Evolutionary conservation across 2,113 vertebrate genomes (phyloP).

Genomic region (Oreotrochilus melanogaster): DNA sequence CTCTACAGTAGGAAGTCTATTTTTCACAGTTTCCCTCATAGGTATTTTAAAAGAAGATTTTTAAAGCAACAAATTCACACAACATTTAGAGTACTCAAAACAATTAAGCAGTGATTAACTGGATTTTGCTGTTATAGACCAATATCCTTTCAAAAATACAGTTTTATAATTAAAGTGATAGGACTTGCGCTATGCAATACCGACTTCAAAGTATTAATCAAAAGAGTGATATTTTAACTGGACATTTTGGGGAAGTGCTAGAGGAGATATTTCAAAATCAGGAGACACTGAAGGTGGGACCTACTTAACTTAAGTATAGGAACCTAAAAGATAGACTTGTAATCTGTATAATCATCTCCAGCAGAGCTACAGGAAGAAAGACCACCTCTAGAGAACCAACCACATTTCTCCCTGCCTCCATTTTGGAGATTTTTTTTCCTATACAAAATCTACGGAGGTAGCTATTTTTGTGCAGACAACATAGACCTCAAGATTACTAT

Average conservation of each 20-base stretch:
- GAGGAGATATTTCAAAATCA: neutral
- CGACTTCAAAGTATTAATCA: neutral
- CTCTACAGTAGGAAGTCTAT: conserved; percentile 8
- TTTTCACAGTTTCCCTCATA: conserved; percentile 11
- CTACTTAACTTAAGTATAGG: neutral
- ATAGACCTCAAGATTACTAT: neutral
- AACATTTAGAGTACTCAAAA: neutral
- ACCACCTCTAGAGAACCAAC: neutral
- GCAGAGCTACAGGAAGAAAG: neutral
- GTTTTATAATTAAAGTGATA: neutral
- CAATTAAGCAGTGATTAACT: neutral
- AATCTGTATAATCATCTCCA: neutral
- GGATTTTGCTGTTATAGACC: neutral
- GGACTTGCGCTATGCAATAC: neutral
- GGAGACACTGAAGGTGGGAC: neutral
- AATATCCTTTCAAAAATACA: neutral
- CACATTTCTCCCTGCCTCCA: neutral
- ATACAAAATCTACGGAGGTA: neutral
- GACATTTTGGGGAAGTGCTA: neutral
- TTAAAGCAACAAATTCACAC: neutral
- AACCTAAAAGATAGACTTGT: neutral
- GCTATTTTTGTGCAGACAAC: neutral
- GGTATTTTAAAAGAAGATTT: conserved; percentile 18
- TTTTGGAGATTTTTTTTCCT: neutral
- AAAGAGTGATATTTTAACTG: neutral